Conservation (phyloP, 2,113 vertebrate genomes). For the Carassius gibelio region DNA sequence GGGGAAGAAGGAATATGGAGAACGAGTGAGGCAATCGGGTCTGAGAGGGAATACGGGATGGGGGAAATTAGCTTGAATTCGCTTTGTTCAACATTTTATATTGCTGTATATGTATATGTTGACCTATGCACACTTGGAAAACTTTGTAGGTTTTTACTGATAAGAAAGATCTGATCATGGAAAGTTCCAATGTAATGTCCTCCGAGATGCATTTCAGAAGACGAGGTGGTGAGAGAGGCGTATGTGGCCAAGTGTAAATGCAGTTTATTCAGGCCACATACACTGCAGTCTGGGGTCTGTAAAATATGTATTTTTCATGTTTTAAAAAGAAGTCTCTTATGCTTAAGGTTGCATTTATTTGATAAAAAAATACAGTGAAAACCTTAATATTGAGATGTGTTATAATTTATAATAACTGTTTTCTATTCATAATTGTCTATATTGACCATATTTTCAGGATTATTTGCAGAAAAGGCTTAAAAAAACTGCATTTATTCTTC, state of each 20-base stretch:
- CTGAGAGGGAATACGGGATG: constrained; percentile 41
- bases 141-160: neutral
- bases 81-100: constrained; percentile 27
- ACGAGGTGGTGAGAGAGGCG: neutral
- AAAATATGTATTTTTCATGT: neutral
- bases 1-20: constrained; percentile 59
- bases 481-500: no score
- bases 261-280: neutral
- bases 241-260: neutral
- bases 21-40: neutral
- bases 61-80: constrained; percentile 31
- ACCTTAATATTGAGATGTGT: neutral
- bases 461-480: no score
- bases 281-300: neutral
- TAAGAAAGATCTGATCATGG: neutral
- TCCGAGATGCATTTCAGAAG: no score
- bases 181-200: neutral
- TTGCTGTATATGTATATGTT: neutral
- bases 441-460: neutral
- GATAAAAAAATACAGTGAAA: neutral
- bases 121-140: neutral
- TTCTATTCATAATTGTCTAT: no score
- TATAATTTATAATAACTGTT: no score
- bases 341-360: neutral
- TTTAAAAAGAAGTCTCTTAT: neutral